These are phyloP conservation scores for Umimayanthus kanabou DNA, from an alignment of 92 coral and sea anemone species.

Conservation along the genomic window DNA sequence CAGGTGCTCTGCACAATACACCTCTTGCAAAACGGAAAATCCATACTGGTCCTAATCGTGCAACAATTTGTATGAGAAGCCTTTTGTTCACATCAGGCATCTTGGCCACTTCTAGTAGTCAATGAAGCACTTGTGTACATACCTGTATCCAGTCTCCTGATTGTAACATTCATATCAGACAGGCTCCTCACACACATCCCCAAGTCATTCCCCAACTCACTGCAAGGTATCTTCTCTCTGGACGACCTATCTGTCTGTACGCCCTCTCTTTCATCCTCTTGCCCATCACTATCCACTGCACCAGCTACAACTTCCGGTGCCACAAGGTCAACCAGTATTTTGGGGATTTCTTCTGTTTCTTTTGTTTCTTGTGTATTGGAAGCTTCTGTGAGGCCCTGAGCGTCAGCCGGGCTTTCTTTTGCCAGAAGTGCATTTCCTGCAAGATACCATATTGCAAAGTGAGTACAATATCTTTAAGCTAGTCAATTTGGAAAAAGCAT, in stretches of 20 bases:
- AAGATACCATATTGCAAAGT: neutral
- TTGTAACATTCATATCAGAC: slow-evolving; percentile 25
- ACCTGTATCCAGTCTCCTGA: slow-evolving; percentile 13
- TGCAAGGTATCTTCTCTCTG: neutral
- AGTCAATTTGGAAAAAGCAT: neutral
- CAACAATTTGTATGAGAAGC: no score
- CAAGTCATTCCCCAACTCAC: neutral
- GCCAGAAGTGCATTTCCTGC: neutral
- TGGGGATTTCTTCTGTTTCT: neutral
- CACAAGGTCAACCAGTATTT: neutral
- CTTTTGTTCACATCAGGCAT: neutral
- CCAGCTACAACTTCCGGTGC: slow-evolving; percentile 4
- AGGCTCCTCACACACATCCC: slow-evolving; percentile 36
- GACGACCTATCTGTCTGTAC: neutral
- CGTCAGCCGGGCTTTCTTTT: slow-evolving; percentile 4
- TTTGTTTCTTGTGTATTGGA: neutral
- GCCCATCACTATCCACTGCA: slow-evolving; percentile 19
- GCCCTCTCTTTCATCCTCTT: neutral
- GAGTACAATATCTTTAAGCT: neutral
- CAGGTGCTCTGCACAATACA: no score
- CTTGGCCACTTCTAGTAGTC: neutral
- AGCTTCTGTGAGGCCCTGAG: neutral
- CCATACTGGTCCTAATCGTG: no score
- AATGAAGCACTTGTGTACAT: neutral
- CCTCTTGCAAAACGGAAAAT: no score